Conservation (phyloP, 53 echinoderm and acorn worm genomes). For the Actinopyga echinites region DNA sequence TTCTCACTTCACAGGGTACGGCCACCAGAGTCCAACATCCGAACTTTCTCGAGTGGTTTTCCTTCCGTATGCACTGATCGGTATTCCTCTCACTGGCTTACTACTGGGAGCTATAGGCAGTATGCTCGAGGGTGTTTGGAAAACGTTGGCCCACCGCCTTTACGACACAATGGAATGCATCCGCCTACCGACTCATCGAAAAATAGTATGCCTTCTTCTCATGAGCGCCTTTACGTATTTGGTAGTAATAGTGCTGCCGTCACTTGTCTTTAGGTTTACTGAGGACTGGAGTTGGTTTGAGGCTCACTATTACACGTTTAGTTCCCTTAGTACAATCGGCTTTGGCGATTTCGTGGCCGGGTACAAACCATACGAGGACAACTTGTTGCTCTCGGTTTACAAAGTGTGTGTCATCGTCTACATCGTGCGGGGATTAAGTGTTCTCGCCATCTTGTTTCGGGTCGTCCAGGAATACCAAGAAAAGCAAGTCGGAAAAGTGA, state of each 20-base stretch:
- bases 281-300: conserved; percentile 27
- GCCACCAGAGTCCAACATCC: conserved; percentile 24
- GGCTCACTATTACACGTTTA: conserved; percentile 36
- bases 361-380: conserved; percentile 23
- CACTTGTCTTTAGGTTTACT: neutral
- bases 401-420: conserved; percentile 19
- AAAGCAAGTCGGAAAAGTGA: conserved; percentile 38
- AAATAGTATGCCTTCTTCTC: neutral
- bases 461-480: conserved; percentile 43
- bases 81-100: conserved; percentile 35
- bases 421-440: conserved; percentile 30
- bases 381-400: conserved; percentile 6
- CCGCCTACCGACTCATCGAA: conserved; percentile 16
- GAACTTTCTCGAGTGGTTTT: conserved; percentile 1
- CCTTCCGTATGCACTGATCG: conserved; percentile 32
- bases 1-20: conserved; percentile 3
- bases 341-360: conserved; percentile 44
- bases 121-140: conserved; percentile 53
- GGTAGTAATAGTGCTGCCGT: conserved; percentile 1
- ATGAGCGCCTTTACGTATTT: neutral
- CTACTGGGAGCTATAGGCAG: conserved; percentile 34
- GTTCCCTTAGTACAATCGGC: conserved; percentile 14
- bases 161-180: conserved; percentile 27
- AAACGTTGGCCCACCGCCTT: conserved; percentile 49
- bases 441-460: conserved; percentile 29